A percentile compares a stretch with the other conserved stretches of the same genome.
Evolutionary conservation across 2,888 invertebrate species (phyloP).

Genomic region (Aspidapion aeneum): DNA sequence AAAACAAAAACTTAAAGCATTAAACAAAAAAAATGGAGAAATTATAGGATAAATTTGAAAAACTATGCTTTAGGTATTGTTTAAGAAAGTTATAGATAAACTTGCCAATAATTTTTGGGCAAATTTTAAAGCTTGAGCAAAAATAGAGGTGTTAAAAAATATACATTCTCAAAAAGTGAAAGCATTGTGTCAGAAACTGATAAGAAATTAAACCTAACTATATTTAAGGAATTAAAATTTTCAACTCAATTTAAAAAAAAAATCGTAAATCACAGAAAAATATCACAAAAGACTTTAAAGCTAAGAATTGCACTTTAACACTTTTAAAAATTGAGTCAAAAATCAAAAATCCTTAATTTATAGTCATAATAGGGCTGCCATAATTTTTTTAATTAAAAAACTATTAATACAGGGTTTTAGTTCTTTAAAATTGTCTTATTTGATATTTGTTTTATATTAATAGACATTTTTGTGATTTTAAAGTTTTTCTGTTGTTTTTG

Average conservation of each 20-base stretch:
- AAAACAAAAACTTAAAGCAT: slow-evolving; percentile 7
- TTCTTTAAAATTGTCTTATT: too few relatives aligned
- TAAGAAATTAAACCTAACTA: too few relatives aligned
- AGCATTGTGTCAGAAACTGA: not conserved
- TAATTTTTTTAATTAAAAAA: too few relatives aligned
- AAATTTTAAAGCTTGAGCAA: slow-evolving; percentile 47
- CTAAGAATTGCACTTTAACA: slow-evolving; percentile 15
- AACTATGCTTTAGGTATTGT: slow-evolving; percentile 4
- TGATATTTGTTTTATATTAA: too few relatives aligned
- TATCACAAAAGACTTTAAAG: not conserved
- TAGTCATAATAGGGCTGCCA: too few relatives aligned
- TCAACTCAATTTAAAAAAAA: too few relatives aligned
- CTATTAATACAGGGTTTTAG: too few relatives aligned
- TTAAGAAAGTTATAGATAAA: too few relatives aligned
- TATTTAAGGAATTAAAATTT: too few relatives aligned
- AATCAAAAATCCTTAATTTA: not conserved
- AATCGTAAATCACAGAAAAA: not conserved
- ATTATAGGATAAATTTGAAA: not conserved
- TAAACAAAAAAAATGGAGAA: not conserved
- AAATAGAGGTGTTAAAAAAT: slow-evolving; percentile 39
- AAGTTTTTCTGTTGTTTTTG: too few relatives aligned
- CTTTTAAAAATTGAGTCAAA: slow-evolving; percentile 1
- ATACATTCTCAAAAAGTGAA: slow-evolving; percentile 15
- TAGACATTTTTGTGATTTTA: too few relatives aligned
- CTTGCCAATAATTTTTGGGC: too few relatives aligned